A percentile compares a stretch with the other conserved stretches of the same genome.
These are phyloP conservation scores for Microctenopoma steveboyesi DNA, from an alignment of 2,797 vertebrate species.

Conservation along the genomic window DNA sequence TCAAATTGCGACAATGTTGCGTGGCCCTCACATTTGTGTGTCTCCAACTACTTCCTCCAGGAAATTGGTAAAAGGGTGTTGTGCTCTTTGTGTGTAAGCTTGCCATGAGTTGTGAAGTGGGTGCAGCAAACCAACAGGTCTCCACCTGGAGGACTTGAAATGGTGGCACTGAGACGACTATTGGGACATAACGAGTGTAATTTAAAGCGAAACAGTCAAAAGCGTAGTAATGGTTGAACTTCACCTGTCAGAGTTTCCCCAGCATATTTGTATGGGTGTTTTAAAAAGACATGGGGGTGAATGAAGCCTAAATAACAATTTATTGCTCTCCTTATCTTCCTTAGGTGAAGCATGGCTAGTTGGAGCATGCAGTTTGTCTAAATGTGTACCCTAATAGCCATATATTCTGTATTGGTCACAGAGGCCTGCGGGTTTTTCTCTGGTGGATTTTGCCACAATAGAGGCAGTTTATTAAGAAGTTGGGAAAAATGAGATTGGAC, in stretches of 20 bases:
- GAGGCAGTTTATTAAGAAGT: conserved; percentile 79
- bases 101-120: conserved; percentile 35
- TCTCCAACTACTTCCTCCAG: conserved; percentile 55
- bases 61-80: conserved; percentile 48
- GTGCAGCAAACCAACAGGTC: conserved; percentile 37
- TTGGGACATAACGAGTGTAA: conserved; percentile 14
- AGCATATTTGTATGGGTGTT: conserved; percentile 3
- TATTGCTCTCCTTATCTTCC: conserved; percentile 4
- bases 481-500: conserved; percentile 78
- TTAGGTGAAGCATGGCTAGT: conserved; percentile 22
- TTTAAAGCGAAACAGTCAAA: conserved; percentile 14
- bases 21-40: conserved; percentile 50
- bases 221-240: neutral
- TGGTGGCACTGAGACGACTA: conserved; percentile 8
- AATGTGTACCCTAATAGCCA: conserved; percentile 48
- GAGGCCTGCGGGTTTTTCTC: conserved; percentile 59
- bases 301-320: conserved; percentile 22
- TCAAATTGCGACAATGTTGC: conserved; percentile 49
- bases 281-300: conserved; percentile 3
- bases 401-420: conserved; percentile 67
- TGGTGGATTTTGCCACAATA: conserved; percentile 64
- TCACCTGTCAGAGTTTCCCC: neutral
- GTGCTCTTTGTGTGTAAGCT: conserved; percentile 36
- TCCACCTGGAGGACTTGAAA: conserved; percentile 56
- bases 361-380: conserved; percentile 41